These are phyloP conservation scores for Eulithis testata DNA, from an alignment of 2,888 invertebrate species.

Conservation along the genomic window DNA sequence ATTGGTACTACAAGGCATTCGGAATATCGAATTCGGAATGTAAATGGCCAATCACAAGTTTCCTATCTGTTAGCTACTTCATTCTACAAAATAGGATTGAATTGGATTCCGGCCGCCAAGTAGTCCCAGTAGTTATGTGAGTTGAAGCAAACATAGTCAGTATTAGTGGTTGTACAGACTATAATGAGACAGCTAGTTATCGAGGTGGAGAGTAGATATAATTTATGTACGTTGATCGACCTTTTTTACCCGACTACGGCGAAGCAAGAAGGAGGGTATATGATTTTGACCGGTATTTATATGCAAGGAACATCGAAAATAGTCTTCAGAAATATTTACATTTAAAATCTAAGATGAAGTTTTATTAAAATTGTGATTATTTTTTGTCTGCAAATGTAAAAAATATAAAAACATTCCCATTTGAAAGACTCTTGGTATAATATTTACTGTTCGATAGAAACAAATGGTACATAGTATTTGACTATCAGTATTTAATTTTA, in stretches of 20 bases:
- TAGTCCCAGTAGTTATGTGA: not conserved
- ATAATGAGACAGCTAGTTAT: slow-evolving; percentile 9
- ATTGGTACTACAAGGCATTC: too few species aligned
- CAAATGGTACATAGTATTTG: slow-evolving; percentile 14
- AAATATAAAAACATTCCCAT: slow-evolving; percentile 30
- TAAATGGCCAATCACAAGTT: too few species aligned
- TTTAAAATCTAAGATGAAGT: not conserved
- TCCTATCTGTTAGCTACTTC: too few species aligned
- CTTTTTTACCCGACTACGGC: too few species aligned
- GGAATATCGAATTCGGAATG: too few species aligned
- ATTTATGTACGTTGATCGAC: not conserved
- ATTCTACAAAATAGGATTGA: too few species aligned
- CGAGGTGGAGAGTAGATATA: not conserved
- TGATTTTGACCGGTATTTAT: not conserved
- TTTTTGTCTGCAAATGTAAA: slow-evolving; percentile 4
- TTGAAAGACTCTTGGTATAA: slow-evolving; percentile 19
- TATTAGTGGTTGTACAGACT: slow-evolving; percentile 24
- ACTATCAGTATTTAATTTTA: slow-evolving; percentile 53
- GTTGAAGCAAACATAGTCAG: slow-evolving; percentile 22
- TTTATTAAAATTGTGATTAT: slow-evolving; percentile 29
- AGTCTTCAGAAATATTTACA: slow-evolving; percentile 5
- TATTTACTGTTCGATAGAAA: slow-evolving; percentile 4
- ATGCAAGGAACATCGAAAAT: slow-evolving; percentile 21
- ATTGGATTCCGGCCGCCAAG: too few species aligned
- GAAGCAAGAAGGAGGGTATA: too few species aligned